Evolutionary conservation across 1,140 invertebrate genomes (phyloP), one percentile per base, ranked within the genome.

Genomic region (Hormaphis cornu): DNA sequence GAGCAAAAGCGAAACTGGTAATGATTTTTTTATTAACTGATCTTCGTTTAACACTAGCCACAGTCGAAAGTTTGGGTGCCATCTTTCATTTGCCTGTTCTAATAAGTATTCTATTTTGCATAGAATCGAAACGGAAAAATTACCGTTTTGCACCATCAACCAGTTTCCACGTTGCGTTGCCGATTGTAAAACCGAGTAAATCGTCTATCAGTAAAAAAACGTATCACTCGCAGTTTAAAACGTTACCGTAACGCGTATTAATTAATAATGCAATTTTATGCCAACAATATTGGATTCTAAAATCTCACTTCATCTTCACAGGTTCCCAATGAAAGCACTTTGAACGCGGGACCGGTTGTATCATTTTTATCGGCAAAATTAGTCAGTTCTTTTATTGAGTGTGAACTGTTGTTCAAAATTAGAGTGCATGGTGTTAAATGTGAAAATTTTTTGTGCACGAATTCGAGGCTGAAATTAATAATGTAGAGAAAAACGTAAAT

Each of bases 401-500:
- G 91, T 91, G 78, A 95, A 94, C 2, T 82, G 82, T 0, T 85
- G 83, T 2, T 86, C 89, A 0, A 90, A 88, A 76, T 33, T 20
- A 66, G 10, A 14, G 50, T 14, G 33, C 61, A 66, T 3, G 61
- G 44, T 1, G 61, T 30, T 14, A 66, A 24, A 16, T 66, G 33
- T 33, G 44, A 50, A 66, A 66, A 69, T 79, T 82, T 71, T 79
- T 80, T 58, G 91, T 89, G 0, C 89, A 90, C 30, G 93, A 76
- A 78, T 92, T 93, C 82, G 90, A 88, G 16, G 95, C 77, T 76
- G 94, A 90, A 63, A 83, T 85, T 0, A 89, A 89, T 26, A 91
- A 90, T 81, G 95, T 90, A 0, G 90, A 12, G 22, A 18, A 20
- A 44, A 44, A 44, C 46, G n/a, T n/a, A n/a, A 26, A 52, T 18